Evolutionary conservation across 2,888 invertebrate species (phyloP), one percentile per base, ranked within the genome.

Genomic region (Eupithecia pulchellata): DNA sequence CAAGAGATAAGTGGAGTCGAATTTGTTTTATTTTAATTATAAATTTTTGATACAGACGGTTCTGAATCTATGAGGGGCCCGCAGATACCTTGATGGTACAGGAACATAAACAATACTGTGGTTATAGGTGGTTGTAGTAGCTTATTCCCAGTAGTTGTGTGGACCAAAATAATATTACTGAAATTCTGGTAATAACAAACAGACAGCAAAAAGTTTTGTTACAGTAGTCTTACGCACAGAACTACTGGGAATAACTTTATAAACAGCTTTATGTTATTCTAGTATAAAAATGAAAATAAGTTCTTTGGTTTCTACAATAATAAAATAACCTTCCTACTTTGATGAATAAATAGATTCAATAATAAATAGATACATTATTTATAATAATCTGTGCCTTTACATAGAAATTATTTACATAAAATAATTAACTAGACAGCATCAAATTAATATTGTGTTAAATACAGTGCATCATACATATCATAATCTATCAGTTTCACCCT

Each of bases 131-230:
- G 9, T 47, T 3, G 20, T 47, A 4, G 20, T 25, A 3, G 6
- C 42, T 42, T n/a, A 42, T 42, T 42, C 42, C 42, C n/a, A 42
- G 42, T 42, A 42, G 42, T 42, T 42, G 6, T 42, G 42, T n/a
- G 42, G n/a, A 42, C 39, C 17, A 39, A 39, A 17, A 17, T 13
- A 13, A 9, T 34, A 30, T 30, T 30, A 30, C 30, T 42, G 6
- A 42, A 8, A 42, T 42, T 42, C n/a, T n/a, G 42, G 17, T 5
- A 42, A n/a, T 42, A n/a, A n/a, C 39, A 42, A 42, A 42, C 17
- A 17, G 17, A 39, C 39, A 39, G 17, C 4, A 17, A 39, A 17
- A 6, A 42, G n/a, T 42, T n/a, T 42, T 42, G n/a, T 8, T n/a
- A 17, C n/a, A 42, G 42, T n/a, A n/a, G 42, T n/a, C n/a, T n/a